Conservation (phyloP, 2,888 invertebrate species). For the Artemia sinica region DNA sequence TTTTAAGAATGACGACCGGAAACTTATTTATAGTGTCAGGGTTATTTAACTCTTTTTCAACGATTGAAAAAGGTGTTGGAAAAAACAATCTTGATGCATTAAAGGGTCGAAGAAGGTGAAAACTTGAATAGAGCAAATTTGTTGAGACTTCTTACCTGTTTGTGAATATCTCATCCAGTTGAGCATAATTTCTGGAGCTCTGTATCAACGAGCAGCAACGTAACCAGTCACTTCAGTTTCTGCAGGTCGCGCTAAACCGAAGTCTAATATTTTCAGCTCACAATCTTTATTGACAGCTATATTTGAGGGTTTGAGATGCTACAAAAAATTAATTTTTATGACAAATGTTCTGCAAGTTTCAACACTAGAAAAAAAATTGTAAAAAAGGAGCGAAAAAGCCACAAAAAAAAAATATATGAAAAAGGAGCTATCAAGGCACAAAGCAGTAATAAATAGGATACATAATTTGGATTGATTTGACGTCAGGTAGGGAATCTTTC, state of each 20-base stretch:
- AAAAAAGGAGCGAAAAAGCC: too few species aligned
- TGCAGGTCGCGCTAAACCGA: slow-evolving; percentile 88
- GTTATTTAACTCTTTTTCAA: too few species aligned
- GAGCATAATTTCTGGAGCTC: slow-evolving; percentile 99
- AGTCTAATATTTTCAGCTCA: slow-evolving; percentile 93
- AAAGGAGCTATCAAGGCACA: too few species aligned
- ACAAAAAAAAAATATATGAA: too few species aligned
- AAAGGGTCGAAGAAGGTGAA: neutral
- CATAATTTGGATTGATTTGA: too few species aligned
- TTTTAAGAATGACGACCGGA: too few species aligned
- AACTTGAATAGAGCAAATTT: neutral
- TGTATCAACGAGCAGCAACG: slow-evolving; percentile 53
- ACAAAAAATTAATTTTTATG: slow-evolving; percentile 18
- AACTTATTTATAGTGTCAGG: too few species aligned
- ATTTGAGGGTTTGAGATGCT: slow-evolving; percentile 96
- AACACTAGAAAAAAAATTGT: too few species aligned
- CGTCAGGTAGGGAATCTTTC: too few species aligned
- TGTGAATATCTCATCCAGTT: slow-evolving; percentile 99
- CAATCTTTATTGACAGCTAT: slow-evolving; percentile 99
- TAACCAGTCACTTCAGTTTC: slow-evolving; percentile 99
- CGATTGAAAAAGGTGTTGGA: slow-evolving; percentile 16
- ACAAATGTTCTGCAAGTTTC: too few species aligned
- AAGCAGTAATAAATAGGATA: too few species aligned
- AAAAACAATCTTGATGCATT: slow-evolving; percentile 14
- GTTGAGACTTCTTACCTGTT: slow-evolving; percentile 42